Evolutionary conservation across 2,797 vertebrate species (phyloP).

Genomic region (Scleropages formosus): DNA sequence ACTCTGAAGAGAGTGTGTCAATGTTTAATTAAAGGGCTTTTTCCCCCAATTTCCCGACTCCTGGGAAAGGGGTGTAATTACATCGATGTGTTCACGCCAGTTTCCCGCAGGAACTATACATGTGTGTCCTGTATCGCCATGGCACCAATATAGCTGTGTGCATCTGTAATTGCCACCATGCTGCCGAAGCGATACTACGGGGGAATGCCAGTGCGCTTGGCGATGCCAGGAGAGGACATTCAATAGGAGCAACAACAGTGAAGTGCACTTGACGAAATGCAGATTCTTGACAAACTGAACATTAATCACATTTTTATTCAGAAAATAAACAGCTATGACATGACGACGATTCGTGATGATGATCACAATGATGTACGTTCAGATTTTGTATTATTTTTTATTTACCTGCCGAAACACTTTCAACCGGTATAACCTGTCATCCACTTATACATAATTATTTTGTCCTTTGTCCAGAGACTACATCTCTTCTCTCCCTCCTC

Average conservation of each 20-base stretch:
- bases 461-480: no score
- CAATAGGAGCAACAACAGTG: background rate
- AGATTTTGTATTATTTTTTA: no score
- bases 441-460: no score
- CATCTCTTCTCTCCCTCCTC: no score
- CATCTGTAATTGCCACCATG: background rate
- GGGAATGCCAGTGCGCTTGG: background rate
- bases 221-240: background rate
- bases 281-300: background rate
- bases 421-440: no score
- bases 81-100: background rate
- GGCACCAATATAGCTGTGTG: background rate
- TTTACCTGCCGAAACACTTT: no score
- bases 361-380: no score
- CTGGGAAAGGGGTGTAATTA: conserved; percentile 15
- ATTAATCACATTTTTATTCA: background rate
- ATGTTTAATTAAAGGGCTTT: conserved; percentile 2
- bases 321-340: background rate
- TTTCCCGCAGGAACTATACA: background rate
- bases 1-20: background rate
- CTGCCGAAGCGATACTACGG: background rate
- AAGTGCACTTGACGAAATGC: background rate
- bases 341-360: no score
- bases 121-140: background rate
- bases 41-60: conserved; percentile 2